Base-by-base conservation (phyloP, 2,888 invertebrate genomes). In the Polydrusus tereticollis region DNA sequence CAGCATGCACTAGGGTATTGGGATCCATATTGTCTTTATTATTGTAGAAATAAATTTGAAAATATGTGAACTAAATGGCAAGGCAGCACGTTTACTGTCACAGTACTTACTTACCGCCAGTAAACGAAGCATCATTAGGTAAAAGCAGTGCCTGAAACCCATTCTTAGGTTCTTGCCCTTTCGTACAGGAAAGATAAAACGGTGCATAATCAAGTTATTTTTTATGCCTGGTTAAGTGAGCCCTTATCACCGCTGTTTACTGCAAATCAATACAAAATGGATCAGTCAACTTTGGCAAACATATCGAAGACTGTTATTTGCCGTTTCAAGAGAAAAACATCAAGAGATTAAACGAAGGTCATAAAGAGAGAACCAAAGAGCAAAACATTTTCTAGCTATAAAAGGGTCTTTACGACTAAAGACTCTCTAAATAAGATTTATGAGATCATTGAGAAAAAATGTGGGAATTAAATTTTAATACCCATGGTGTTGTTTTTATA, bases 231-330 rank as follows among this genome's bases (percentile, higher is more conserved):
- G 52, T 55, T 29, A 55, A 55, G 5, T 18, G 52, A 29, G 2
- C 23, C 10, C 26, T 23, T 16, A 41, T 41, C 36, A 59, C 43
- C 23, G 21, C 12, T 33, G 50, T 12, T 33, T 29, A 59, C 3
- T 33, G 50, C 18, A 43, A 57, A 66, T 66, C 65, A 29, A 57
- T 66, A 45, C 12, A 20, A 21, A 55, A 66, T 66, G 45, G 43
- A 67, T 67, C 67, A 59, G 26, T 67, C 47, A 45, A 58, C 47
- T 57, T 66, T 66, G n/a, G 57, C 67, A 67, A 67, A 59, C 59
- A 58, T 59, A 67, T 45, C 41, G 43, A 18, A 57, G 23, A 66
- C 41, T 38, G 38, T 55, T 66, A 66, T 57, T 57, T 55, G 33
- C 45, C 50, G 20, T 58, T 57, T 65, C 41, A 58, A 29, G 66